Evolutionary conservation across 2,797 vertebrate species (phyloP), one percentile per base, ranked within the genome.

Genomic region (Lerista edwardsae): DNA sequence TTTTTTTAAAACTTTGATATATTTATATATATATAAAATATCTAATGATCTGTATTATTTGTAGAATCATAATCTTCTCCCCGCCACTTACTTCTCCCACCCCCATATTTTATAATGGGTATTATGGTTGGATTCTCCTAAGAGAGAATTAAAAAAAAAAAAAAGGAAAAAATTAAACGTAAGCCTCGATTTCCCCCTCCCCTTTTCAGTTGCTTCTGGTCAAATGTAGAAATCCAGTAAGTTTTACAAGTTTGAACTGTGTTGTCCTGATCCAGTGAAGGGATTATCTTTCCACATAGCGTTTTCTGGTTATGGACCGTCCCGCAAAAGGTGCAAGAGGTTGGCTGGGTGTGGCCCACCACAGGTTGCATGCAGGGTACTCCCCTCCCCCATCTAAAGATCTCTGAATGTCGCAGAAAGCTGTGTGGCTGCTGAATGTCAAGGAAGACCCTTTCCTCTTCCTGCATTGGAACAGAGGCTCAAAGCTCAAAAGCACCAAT

Each of bases 241-340:
- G 74, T 94, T 91, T 94, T 86, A 91, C 84, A 86, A 80, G 90
- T 90, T 92, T 90, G 91, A 93, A 93, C 85, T 91, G 94, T 93
- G 7, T 36, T 74, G 41, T 47, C 57, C 64, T 68, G 55, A 71
- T 76, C 55, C 39, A 71, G 75, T 61, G n/a, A 61, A 62, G 3
- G 62, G 69, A 55, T n/a, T 11, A 61, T 25, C 59, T 44, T 69
- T 73, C 10, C 51, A 47, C 29, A 68, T 79, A 62, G 9, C 75
- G 55, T 19, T 69, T 68, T 47, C 41, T 71, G 64, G 17, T 23
- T 73, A n/a, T 7, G 39, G 57, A 62, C 12, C 15, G 34, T 39
- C 68, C n/a, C 44, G 15, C 62, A 9, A 47, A n/a, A 39, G 65
- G 41, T 21, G 12, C 34, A 69, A 69, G 65, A 31, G 12, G 36